Evolutionary conservation across 2,888 invertebrate species (phyloP).

Genomic region (Atethmia centrago): DNA sequence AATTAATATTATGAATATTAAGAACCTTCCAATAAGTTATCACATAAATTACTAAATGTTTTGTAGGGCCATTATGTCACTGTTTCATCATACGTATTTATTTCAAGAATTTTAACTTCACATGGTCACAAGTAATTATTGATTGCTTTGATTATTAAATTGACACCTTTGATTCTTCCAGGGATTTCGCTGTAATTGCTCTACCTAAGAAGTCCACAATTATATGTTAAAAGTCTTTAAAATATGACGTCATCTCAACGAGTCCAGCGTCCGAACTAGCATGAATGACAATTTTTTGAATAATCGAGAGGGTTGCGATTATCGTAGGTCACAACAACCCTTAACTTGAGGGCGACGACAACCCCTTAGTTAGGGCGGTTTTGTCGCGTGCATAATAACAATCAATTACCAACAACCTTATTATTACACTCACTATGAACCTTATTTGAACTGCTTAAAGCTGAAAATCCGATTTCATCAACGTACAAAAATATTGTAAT

Average conservation of each 20-base stretch:
- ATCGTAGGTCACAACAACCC: conserved; percentile 75
- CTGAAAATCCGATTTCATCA: not conserved
- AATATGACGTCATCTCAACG: conserved; percentile 52
- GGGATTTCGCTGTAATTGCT: not conserved
- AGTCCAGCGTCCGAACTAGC: conserved; percentile 60
- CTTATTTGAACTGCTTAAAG: conserved; percentile 45
- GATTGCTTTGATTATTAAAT: not conserved
- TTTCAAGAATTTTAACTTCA: conserved; percentile 1
- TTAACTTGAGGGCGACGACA: conserved; percentile 77
- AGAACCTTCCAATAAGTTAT: not conserved
- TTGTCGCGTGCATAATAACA: conserved; percentile 81
- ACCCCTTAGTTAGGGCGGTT: conserved; percentile 75
- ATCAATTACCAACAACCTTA: conserved; percentile 64
- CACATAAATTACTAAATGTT: not conserved
- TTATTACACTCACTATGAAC: conserved; percentile 15
- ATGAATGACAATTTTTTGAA: conserved; percentile 78
- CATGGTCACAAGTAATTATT: not conserved
- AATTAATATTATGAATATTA: not conserved
- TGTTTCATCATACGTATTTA: not conserved
- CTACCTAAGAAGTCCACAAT: not conserved
- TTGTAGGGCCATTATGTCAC: not conserved
- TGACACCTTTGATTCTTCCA: not conserved
- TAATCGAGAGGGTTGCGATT: conserved; percentile 81
- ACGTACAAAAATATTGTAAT: not conserved
- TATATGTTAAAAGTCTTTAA: not conserved